Evolutionary conservation across 2,113 vertebrate species (phyloP).

Genomic region (Lampris incognitus): DNA sequence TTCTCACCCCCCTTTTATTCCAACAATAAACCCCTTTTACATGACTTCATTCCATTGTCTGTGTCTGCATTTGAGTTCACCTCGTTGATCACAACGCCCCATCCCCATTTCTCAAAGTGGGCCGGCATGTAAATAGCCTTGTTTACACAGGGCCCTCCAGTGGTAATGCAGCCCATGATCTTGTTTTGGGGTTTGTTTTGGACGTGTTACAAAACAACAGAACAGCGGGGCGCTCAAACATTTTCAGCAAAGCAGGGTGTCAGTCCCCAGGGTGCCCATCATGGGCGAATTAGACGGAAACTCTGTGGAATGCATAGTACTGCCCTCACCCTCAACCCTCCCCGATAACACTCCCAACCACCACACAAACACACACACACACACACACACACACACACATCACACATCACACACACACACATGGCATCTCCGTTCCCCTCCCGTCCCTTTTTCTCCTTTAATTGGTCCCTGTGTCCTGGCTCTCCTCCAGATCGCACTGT

Average conservation of each 20-base stretch:
- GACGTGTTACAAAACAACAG: slow-evolving; percentile 55
- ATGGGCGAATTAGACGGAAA: slow-evolving; percentile 64
- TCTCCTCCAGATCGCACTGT: slow-evolving; percentile 79
- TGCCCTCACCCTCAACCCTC: slow-evolving; percentile 55
- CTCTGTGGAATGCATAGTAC: slow-evolving; percentile 69
- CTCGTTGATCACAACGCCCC: neutral
- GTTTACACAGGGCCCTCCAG: slow-evolving; percentile 39
- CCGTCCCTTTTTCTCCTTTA: slow-evolving; percentile 69
- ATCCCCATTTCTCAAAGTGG: neutral
- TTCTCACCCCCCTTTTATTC: too few species aligned
- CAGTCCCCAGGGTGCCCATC: slow-evolving; percentile 55
- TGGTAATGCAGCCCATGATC: slow-evolving; percentile 11
- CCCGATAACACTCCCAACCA: slow-evolving; percentile 17
- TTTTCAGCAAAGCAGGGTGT: slow-evolving; percentile 51
- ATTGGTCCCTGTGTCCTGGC: slow-evolving; percentile 79
- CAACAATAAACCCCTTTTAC: too few species aligned
- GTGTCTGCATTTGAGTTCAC: neutral
- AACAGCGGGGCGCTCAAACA: slow-evolving; percentile 52
- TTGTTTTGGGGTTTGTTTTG: slow-evolving; percentile 53
- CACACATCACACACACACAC: slow-evolving; percentile 26
- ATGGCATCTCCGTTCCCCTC: slow-evolving; percentile 35
- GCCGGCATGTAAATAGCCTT: slow-evolving; percentile 63
- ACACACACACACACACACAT: slow-evolving; percentile 5
- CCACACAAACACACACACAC: neutral
- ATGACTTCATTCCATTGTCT: too few species aligned